These are phyloP conservation scores for Philhelius pedissequus DNA, from an alignment of 2,888 invertebrate species.

Conservation along the genomic window DNA sequence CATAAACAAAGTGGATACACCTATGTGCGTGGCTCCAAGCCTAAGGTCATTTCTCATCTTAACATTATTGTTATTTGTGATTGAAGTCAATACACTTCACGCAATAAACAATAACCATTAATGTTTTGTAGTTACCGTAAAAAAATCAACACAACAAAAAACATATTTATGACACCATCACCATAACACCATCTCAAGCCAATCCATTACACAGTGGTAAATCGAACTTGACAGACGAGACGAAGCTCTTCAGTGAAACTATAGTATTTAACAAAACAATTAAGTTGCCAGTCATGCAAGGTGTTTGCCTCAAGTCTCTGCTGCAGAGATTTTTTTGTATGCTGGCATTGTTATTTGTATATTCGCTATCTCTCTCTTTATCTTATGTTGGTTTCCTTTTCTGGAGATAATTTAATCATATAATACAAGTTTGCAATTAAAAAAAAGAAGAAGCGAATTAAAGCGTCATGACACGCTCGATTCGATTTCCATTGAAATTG, in stretches of 20 bases:
- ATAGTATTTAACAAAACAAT: conserved; percentile 39
- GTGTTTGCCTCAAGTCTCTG: conserved; percentile 14
- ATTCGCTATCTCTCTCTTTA: neutral
- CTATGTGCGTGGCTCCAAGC: neutral
- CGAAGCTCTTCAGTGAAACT: neutral
- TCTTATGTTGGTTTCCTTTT: neutral
- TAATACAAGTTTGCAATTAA: neutral
- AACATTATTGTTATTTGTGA: conserved; percentile 2
- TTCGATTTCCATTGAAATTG: neutral
- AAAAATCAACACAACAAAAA: neutral
- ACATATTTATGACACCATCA: conserved; percentile 4
- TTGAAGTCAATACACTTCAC: conserved; percentile 36
- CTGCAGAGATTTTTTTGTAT: conserved; percentile 5
- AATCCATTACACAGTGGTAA: neutral
- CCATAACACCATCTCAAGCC: neutral
- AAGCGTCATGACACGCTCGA: neutral
- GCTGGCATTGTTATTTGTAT: neutral
- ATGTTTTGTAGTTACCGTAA: neutral
- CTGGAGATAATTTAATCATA: neutral
- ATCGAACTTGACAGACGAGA: neutral
- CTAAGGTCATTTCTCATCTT: conserved; percentile 19
- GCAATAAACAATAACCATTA: conserved; percentile 5
- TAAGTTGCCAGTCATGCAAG: conserved; percentile 24
- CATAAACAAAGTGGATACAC: neutral
- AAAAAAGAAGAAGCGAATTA: neutral